These are phyloP conservation scores for Alviniconcha marisindica DNA, from an alignment of 1,140 invertebrate species.

Conservation along the genomic window DNA sequence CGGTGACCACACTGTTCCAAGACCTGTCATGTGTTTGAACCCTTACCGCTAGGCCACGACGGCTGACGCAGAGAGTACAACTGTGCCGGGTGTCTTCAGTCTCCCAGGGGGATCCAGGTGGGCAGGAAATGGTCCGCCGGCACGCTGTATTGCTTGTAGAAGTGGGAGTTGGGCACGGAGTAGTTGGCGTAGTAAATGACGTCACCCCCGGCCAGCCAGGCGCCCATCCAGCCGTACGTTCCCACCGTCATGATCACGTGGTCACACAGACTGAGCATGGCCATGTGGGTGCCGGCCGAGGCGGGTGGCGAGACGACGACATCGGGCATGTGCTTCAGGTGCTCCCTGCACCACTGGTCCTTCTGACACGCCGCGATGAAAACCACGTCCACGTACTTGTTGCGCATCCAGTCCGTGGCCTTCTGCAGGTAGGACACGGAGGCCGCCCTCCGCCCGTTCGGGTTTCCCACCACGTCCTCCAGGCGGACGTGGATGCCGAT, in stretches of 20 bases:
- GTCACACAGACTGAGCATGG: conserved; percentile 60
- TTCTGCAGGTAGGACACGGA: conserved; percentile 20
- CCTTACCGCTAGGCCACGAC: too few species aligned
- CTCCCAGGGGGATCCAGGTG: conserved; percentile 1
- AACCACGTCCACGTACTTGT: neutral
- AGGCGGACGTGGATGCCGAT: conserved; percentile 40
- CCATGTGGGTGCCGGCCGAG: conserved; percentile 63
- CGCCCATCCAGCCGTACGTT: conserved; percentile 70
- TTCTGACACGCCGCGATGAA: conserved; percentile 34
- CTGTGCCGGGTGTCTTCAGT: too few species aligned
- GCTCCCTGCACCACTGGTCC: neutral
- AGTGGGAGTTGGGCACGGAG: neutral
- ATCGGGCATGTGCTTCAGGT: conserved; percentile 8
- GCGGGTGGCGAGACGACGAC: neutral
- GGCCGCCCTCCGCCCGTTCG: conserved; percentile 18
- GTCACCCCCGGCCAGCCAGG: conserved; percentile 65
- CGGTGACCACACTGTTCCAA: too few species aligned
- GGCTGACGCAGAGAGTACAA: too few species aligned
- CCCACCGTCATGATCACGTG: conserved; percentile 68
- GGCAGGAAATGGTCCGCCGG: neutral
- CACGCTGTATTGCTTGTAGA: too few species aligned
- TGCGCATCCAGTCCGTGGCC: conserved; percentile 34
- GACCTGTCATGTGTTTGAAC: too few species aligned
- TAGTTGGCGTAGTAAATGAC: conserved; percentile 59
- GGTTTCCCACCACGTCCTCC: neutral